phyloP scores from a whole-genome alignment of 1,140 invertebrate genomes.

The Periplaneta americana region DNA sequence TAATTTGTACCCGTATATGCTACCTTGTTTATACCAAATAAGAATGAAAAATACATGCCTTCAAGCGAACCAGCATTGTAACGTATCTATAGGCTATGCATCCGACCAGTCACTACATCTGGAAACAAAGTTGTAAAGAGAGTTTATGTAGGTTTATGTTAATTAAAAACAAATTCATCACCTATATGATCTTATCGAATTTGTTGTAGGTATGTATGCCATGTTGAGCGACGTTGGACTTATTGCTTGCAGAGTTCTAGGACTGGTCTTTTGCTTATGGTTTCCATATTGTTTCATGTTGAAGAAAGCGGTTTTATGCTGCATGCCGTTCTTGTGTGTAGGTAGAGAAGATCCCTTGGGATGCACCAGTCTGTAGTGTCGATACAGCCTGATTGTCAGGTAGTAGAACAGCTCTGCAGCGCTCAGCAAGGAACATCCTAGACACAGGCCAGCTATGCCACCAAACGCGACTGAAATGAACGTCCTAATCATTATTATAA shows the following conservation, averaged over 20 bases:
- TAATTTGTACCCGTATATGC: no score
- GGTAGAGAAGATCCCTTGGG: background rate
- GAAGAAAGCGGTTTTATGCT: background rate
- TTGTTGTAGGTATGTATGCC: no score
- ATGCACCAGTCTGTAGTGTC: background rate
- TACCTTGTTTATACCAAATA: no score
- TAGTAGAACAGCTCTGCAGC: slow-evolving; percentile 28
- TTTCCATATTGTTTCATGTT: background rate
- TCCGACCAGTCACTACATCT: no score
- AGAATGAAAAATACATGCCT: no score
- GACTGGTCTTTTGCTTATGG: no score
- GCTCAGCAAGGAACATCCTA: slow-evolving; percentile 29
- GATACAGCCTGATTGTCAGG: slow-evolving; percentile 23
- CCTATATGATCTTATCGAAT: background rate
- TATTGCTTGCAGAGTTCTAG: background rate
- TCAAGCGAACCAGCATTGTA: no score
- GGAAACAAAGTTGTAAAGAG: no score
- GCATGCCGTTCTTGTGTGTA: background rate
- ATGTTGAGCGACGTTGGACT: background rate
- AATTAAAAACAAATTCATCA: no score
- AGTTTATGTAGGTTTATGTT: no score
- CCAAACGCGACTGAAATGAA: slow-evolving; percentile 24
- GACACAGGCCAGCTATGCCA: slow-evolving; percentile 30
- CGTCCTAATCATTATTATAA: no score
- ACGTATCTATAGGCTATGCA: no score